A percentile compares a stretch with the other conserved stretches of the same genome.
phyloP scores from a whole-genome alignment of 1,140 invertebrate genomes.

The Coelopa frigida region DNA sequence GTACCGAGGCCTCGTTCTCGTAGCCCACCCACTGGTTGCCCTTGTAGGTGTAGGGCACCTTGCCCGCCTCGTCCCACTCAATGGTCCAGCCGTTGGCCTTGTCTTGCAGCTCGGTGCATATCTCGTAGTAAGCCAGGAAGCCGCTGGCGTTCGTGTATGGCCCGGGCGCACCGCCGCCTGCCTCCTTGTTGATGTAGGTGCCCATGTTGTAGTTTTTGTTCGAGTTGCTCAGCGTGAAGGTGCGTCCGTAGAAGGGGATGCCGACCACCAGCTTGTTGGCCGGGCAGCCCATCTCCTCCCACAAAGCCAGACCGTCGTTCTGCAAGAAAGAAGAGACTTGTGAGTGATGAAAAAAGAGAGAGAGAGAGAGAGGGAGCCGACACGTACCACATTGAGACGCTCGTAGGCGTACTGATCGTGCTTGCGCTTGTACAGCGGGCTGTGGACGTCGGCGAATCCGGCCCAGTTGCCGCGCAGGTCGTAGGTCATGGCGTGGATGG shows the following conservation, averaged over 20 bases:
- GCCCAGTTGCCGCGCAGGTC: conserved; percentile 89
- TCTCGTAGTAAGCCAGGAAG: conserved; percentile 86
- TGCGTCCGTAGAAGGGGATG: conserved; percentile 78
- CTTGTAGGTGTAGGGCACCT: conserved; percentile 78
- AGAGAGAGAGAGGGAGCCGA: too few relatives aligned
- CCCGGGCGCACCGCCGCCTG: conserved; percentile 74
- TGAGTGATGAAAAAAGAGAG: neutral
- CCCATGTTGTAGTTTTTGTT: conserved; percentile 75
- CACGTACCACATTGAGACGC: conserved; percentile 75
- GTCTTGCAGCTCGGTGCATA: conserved; percentile 65
- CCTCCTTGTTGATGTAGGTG: conserved; percentile 80
- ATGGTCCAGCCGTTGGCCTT: conserved; percentile 66
- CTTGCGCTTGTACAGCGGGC: conserved; percentile 72
- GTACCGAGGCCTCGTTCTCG: conserved; percentile 58
- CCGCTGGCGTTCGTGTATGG: conserved; percentile 78
- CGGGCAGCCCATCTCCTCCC: conserved; percentile 80
- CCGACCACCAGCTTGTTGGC: conserved; percentile 82
- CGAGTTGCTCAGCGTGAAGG: conserved; percentile 68
- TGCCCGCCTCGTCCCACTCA: conserved; percentile 73
- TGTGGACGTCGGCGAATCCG: conserved; percentile 79
- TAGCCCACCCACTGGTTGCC: conserved; percentile 88
- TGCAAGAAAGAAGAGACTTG: conserved; percentile 41
- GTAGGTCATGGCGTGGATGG: conserved; percentile 85
- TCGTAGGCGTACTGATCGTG: conserved; percentile 83
- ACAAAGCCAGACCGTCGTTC: conserved; percentile 77